phyloP scores from a whole-genome alignment of 2,888 invertebrate genomes.

The Ormyrus nitidulus region DNA sequence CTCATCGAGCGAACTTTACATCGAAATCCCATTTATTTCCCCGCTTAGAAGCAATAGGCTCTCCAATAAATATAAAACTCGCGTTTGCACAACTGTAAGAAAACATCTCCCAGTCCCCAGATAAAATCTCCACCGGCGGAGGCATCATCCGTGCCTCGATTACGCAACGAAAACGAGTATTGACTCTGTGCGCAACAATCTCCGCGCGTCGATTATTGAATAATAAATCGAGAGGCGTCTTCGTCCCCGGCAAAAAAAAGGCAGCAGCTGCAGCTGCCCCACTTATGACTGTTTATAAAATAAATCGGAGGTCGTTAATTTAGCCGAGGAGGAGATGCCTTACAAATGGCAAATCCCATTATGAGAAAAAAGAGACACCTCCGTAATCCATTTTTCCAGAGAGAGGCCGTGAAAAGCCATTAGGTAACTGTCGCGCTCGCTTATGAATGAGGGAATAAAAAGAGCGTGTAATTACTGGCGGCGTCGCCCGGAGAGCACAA shows the following conservation, averaged over 20 bases:
- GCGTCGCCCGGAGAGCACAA: slow-evolving; percentile 16
- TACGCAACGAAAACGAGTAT: slow-evolving; percentile 14
- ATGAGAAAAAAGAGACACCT: not conserved
- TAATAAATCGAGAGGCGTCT: not conserved
- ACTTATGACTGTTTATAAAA: too few relatives aligned
- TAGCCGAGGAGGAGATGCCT: slow-evolving; percentile 3
- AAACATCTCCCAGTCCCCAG: slow-evolving; percentile 9
- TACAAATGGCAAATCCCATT: slow-evolving; percentile 36
- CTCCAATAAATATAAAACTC: not conserved
- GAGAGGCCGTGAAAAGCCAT: slow-evolving; percentile 14
- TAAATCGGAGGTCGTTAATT: too few relatives aligned
- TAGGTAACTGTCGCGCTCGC: slow-evolving; percentile 36
- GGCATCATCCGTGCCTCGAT: not conserved
- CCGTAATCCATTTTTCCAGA: not conserved
- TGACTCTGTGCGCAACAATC: not conserved
- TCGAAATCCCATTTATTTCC: too few relatives aligned
- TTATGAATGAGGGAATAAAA: not conserved
- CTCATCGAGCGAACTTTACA: too few relatives aligned
- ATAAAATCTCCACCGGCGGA: slow-evolving; percentile 4
- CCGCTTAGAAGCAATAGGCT: too few relatives aligned
- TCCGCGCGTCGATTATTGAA: not conserved
- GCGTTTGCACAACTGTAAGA: slow-evolving; percentile 44
- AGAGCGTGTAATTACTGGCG: slow-evolving; percentile 7
- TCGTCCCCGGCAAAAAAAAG: too few relatives aligned
- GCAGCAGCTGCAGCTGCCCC: too few relatives aligned